Evolutionary conservation across 2,797 vertebrate genomes (phyloP), one percentile per base, ranked within the genome.

Genomic region (Enteromius viviparus): DNA sequence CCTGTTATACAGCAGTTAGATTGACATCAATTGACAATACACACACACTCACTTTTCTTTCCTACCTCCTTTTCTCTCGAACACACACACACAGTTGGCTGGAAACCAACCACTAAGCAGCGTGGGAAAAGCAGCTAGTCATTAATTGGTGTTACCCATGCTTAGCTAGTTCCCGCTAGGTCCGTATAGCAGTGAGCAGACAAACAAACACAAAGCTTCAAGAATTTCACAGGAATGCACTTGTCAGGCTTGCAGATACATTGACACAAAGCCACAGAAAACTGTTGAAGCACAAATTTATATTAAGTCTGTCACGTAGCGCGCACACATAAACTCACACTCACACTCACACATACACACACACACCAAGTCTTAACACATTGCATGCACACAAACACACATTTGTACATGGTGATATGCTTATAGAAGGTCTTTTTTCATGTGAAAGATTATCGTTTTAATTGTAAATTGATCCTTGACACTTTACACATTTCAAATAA

Each of bases 91-190:
- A 68, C 80, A 83, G 51, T 45, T 80, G 74, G 49, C 76, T 76
- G 79, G 72, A 62, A 26, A 42, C 55, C 62, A 66, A 78, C 68
- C 77, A 75, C 62, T 82, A 78, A 85, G 79, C 80, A 86, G 81
- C 86, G 85, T 86, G 83, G 87, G 86, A 87, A 89, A 85, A 86
- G 40, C 78, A 62, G 40, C 17, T 10, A 72, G 55, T 64, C 75
- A 75, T 84, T 76, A 83, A 65, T 83, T 68, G 83, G 68, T 80
- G 81, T 64, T 84, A 42, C 74, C 55, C 47, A 49, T 72, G 84
- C 81, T 88, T 77, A 85, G 84, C 78, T 80, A 68, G 62, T 45
- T 82, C 72, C 78, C 40, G 49, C 51, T 72, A 81, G 51, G 47
- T 71, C 55, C 37, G 26, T 37, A 45, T 76, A 72, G 60, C 80